phyloP scores from a whole-genome alignment of 2,888 invertebrate genomes.

The Amaurobius ferox region DNA sequence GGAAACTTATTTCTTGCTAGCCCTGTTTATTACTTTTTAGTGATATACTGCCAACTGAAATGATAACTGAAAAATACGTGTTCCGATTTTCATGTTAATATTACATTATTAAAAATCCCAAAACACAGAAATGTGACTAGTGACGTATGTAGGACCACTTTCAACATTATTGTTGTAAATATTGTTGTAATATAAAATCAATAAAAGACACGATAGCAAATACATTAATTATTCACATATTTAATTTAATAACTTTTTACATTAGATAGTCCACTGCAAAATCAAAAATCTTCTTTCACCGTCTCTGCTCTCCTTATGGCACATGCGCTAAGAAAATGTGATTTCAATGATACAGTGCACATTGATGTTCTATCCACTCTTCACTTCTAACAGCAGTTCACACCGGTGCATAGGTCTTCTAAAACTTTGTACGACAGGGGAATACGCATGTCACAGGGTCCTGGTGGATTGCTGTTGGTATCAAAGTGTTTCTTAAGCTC shows the following conservation, averaged over 20 bases:
- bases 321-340: slow-evolving; percentile 25
- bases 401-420: not conserved
- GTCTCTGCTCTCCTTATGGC: slow-evolving; percentile 15
- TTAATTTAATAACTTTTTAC: slow-evolving; percentile 36
- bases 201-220: no score
- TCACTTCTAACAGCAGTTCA: not conserved
- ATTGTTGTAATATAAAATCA: no score
- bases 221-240: not conserved
- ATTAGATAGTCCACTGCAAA: slow-evolving; percentile 63
- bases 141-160: no score
- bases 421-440: not conserved
- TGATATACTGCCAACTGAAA: no score
- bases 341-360: not conserved
- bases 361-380: not conserved
- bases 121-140: no score
- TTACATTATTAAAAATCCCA: no score
- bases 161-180: no score
- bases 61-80: no score
- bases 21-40: no score
- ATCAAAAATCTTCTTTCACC: slow-evolving; percentile 20
- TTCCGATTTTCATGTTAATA: no score
- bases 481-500: not conserved
- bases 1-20: no score
- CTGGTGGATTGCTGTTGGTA: not conserved
- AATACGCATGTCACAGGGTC: not conserved